Evolutionary conservation across 64 coral and sea anemone genomes (phyloP).

Genomic region (Dendronephthya gigantea): DNA sequence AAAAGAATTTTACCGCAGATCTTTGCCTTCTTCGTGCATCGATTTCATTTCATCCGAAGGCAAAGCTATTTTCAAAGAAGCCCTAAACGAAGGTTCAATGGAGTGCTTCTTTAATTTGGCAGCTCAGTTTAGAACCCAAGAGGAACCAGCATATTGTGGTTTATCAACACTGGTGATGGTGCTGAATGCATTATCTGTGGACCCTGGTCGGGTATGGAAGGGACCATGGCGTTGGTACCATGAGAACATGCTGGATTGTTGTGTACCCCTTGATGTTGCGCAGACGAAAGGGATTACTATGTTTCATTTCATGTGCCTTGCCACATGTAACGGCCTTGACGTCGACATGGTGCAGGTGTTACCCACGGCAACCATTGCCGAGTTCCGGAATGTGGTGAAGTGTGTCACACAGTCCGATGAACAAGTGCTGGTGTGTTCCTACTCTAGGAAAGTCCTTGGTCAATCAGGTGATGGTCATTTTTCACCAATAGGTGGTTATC

Average conservation of each 20-base stretch:
- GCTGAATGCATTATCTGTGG: constrained; percentile 60
- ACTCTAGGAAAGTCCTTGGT: constrained; percentile 39
- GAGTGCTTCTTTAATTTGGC: constrained; percentile 54
- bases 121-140: constrained; percentile 67
- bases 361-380: neutral
- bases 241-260: constrained; percentile 64
- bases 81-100: constrained; percentile 39
- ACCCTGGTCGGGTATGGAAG: constrained; percentile 67
- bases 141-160: constrained; percentile 71
- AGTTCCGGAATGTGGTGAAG: neutral
- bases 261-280: constrained; percentile 49
- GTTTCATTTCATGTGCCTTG: constrained; percentile 72
- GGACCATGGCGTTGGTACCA: constrained; percentile 77
- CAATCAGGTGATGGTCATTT: constrained; percentile 81
- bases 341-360: constrained; percentile 40
- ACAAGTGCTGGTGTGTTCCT: constrained; percentile 50
- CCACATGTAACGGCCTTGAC: constrained; percentile 57
- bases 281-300: constrained; percentile 66
- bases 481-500: constrained; percentile 68
- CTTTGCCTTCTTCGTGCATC: constrained; percentile 41
- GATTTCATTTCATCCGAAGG: constrained; percentile 69
- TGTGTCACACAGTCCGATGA: neutral
- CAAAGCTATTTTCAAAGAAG: constrained; percentile 49
- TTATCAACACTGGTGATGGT: constrained; percentile 61
- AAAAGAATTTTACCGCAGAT: constrained; percentile 44